These are phyloP conservation scores for Pelecanus crispus DNA, from an alignment of 2,113 vertebrate genomes.

Conservation along the genomic window DNA sequence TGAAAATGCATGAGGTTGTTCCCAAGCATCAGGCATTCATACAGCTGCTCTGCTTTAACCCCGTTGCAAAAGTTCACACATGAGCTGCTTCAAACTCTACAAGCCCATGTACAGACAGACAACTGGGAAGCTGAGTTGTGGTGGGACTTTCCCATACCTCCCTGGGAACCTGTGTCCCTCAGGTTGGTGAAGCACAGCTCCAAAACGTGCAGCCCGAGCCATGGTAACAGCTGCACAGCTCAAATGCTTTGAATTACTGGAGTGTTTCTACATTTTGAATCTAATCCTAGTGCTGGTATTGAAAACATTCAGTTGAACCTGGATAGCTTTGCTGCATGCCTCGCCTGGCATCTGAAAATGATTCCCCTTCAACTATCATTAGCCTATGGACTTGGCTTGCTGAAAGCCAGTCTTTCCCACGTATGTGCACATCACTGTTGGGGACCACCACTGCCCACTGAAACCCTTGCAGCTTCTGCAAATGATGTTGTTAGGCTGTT, in stretches of 20 bases:
- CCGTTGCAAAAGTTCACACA: background rate
- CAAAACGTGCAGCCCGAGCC: rapidly evolving
- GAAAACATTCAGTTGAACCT: background rate
- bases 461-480: background rate
- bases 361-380: background rate
- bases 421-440: background rate
- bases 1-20: rapidly evolving
- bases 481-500: rapidly evolving
- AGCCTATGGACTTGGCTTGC: background rate
- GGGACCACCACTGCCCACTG: background rate
- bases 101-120: rapidly evolving
- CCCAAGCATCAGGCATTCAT: background rate
- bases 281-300: background rate
- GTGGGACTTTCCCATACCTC: background rate
- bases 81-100: background rate
- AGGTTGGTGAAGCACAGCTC: background rate
- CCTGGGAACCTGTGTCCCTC: background rate
- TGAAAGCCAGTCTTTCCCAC: background rate
- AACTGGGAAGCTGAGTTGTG: background rate
- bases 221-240: background rate
- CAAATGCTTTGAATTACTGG: background rate
- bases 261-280: background rate
- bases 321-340: background rate
- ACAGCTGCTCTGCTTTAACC: background rate
- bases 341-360: background rate